Evolutionary conservation across 1,140 invertebrate species (phyloP).

Genomic region (Macrotrachela quadricornifera): DNA sequence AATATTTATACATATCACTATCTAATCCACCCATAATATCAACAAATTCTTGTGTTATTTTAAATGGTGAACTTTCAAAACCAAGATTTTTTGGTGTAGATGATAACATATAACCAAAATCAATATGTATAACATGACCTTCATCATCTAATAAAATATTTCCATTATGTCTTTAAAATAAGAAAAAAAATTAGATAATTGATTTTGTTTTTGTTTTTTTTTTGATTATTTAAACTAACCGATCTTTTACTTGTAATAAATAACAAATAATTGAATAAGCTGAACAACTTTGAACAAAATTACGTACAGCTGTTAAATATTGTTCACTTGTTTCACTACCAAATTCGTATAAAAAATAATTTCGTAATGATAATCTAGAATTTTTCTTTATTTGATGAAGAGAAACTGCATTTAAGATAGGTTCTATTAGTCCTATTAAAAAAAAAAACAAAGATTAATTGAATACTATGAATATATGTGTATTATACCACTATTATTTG

Average conservation of each 20-base stretch:
- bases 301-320: constrained; percentile 72
- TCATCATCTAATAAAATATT: constrained; percentile 87
- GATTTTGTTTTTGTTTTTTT: too few species aligned
- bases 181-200: too few species aligned
- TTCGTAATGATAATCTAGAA: constrained; percentile 60
- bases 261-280: constrained; percentile 92
- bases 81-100: constrained; percentile 94
- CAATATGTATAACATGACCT: constrained; percentile 95
- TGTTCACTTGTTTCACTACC: constrained; percentile 58
- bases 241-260: constrained; percentile 88
- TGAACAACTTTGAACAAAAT: constrained; percentile 91
- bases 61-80: constrained; percentile 80
- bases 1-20: constrained; percentile 90
- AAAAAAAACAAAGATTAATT: too few species aligned
- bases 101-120: constrained; percentile 94
- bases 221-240: constrained; percentile 16
- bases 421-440: constrained; percentile 43
- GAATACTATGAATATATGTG: too few species aligned
- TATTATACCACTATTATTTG: constrained; percentile 60
- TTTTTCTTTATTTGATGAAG: constrained; percentile 86
- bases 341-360: constrained; percentile 82
- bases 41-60: constrained; percentile 87
- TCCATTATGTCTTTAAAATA: constrained; percentile 56
- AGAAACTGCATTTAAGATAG: constrained; percentile 84
- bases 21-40: constrained; percentile 80